A percentile compares a stretch with the other conserved stretches of the same genome.
These are phyloP conservation scores for Seira sanloemensis DNA, from an alignment of 2,888 invertebrate genomes.

Conservation along the genomic window DNA sequence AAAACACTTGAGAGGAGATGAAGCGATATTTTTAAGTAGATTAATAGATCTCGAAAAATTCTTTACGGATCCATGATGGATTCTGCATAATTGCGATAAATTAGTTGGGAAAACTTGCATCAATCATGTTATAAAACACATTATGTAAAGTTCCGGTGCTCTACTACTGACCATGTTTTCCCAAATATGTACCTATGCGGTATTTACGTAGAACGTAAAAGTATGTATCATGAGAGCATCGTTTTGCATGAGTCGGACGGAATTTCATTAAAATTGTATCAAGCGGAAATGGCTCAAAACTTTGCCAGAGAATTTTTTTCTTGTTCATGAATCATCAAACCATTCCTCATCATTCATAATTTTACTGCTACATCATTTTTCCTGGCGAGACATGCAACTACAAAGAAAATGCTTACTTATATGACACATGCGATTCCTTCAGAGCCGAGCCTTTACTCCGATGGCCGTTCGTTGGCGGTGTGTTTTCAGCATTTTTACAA, in stretches of 20 bases:
- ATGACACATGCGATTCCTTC: not conserved
- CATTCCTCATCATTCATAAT: not conserved
- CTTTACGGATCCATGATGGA: constrained; percentile 41
- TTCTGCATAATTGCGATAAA: constrained; percentile 49
- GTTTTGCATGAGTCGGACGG: not conserved
- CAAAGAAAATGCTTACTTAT: not conserved
- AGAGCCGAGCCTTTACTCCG: not conserved
- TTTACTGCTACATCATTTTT: not conserved
- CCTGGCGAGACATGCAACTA: not conserved
- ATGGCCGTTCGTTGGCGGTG: not conserved
- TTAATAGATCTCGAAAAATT: too few species aligned
- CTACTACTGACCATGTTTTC: too few species aligned
- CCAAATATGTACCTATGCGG: too few species aligned
- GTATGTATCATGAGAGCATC: too few species aligned
- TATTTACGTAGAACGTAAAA: too few species aligned
- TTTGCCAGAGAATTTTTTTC: constrained; percentile 9
- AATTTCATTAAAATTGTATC: constrained; percentile 54
- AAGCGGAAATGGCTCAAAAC: constrained; percentile 43
- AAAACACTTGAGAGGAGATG: too few species aligned
- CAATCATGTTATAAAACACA: constrained; percentile 29
- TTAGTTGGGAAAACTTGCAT: constrained; percentile 39
- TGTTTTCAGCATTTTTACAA: not conserved
- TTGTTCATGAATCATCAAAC: constrained; percentile 41
- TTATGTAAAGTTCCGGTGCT: too few species aligned
- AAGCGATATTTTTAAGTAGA: too few species aligned